Base-by-base conservation (phyloP, 2,888 invertebrate species). In the Neoaliturus tenellus region DNA sequence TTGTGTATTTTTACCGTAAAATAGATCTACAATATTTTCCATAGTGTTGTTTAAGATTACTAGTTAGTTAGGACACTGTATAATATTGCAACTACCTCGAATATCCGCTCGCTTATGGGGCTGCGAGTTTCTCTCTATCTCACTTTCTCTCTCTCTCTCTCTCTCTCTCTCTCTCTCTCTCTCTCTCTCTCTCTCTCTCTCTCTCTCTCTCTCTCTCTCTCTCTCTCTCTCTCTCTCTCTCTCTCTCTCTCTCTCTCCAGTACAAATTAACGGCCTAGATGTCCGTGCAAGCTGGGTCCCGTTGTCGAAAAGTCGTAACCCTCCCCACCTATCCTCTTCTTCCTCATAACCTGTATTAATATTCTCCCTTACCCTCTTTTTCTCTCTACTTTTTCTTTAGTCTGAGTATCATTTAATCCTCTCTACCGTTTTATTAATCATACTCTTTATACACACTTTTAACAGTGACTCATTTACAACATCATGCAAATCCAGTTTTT, bases 31-130 rank as follows among this genome's bases (percentile, higher is more conserved):
- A n/a, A 78, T 78, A 78, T 78, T 78, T 78, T 78, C 78, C 55
- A 78, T 78, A 78, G 78, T 20, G 51, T 78, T 41, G 41, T 75
- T 75, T 41, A 44, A 75, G 44, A 28, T 75, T 28, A 75, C 75
- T 75, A 75, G 44, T 75, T 75, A 48, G 48, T 17, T 75, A 71
- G 44, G 6, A 44, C 78, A 78, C 78, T 78, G 78, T 78, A 78
- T 78, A 78, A 78, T 78, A 78, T 78, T 44, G 78, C 78, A 78
- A 78, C 78, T 78, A 78, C 78, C 78, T 78, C 78, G 78, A n/a
- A 48, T 71, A 71, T 28, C 62, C 62, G 62, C 62, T 62, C 55
- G 62, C 28, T 14, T 51, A 31, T 3, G 17, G 39, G 35, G 71
- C 35, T 71, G 71, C 10, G 71, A 71, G 71, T 8, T 41, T 71